A percentile compares a stretch with the other conserved stretches of the same genome.
These are phyloP conservation scores for Chironex yamaguchii DNA, from an alignment of 30 jellyfish, hydroid and myxozoan species.

Conservation along the genomic window DNA sequence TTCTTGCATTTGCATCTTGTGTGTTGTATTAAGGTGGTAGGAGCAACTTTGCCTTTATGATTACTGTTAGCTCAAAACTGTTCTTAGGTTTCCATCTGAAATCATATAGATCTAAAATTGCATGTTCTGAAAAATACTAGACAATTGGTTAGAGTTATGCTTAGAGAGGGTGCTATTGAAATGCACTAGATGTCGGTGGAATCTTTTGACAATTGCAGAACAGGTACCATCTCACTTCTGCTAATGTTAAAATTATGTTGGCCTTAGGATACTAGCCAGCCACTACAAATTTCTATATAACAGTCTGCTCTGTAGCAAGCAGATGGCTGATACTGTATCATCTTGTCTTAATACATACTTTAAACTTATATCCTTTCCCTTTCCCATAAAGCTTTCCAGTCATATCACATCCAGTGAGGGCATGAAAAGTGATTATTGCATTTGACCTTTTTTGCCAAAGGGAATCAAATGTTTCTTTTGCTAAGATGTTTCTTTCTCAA, in stretches of 20 bases:
- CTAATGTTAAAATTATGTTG: conserved; percentile 14
- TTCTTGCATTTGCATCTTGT: conserved; percentile 29
- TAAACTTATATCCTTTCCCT: background rate
- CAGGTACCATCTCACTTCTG: conserved; percentile 32
- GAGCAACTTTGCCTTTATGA: conserved; percentile 31
- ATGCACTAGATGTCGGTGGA: conserved; percentile 36
- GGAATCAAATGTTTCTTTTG: background rate
- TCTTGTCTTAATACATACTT: conserved; percentile 20
- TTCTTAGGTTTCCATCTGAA: conserved; percentile 15
- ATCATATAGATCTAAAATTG: conserved; percentile 21
- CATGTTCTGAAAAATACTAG: conserved; percentile 11
- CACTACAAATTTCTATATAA: conserved; percentile 21
- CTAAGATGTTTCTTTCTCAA: background rate
- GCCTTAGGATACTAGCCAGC: conserved; percentile 17
- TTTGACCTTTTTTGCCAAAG: background rate
- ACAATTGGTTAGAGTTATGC: conserved; percentile 24
- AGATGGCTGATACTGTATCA: conserved; percentile 26
- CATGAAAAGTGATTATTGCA: background rate
- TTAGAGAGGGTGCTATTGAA: conserved; percentile 24
- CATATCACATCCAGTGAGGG: background rate
- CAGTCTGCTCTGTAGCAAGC: conserved; percentile 33
- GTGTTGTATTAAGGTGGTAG: conserved; percentile 21
- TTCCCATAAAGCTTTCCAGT: conserved; percentile 9
- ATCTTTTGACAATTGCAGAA: conserved; percentile 26
- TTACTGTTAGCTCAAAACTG: conserved; percentile 21